phyloP scores from a whole-genome alignment of 2,797 vertebrate genomes.

The Euthynnus affinis region DNA sequence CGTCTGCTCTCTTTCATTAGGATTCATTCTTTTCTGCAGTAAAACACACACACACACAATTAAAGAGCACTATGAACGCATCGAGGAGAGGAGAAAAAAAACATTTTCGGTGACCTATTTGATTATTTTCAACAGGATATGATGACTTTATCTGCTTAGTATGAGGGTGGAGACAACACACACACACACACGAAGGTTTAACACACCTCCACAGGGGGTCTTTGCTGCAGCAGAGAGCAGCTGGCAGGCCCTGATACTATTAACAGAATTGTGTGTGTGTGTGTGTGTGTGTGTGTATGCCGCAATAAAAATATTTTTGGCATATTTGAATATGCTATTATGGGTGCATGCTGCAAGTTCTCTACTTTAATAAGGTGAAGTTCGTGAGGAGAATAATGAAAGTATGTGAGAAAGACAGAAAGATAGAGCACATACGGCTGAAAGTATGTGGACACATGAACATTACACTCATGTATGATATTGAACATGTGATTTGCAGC shows the following conservation, averaged over 20 bases:
- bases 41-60: background rate
- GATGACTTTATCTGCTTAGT: constrained; percentile 46
- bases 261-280: constrained; percentile 27
- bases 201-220: constrained; percentile 47
- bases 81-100: background rate
- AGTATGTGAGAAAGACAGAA: background rate
- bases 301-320: constrained; percentile 30
- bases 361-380: background rate
- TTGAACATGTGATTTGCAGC: too few relatives aligned
- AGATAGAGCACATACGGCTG: background rate
- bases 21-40: background rate
- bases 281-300: constrained; percentile 8
- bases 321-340: background rate
- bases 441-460: background rate
- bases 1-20: background rate
- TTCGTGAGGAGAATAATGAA: background rate
- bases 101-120: constrained; percentile 26
- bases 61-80: background rate
- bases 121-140: constrained; percentile 43
- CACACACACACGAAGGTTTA: constrained; percentile 27
- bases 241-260: constrained; percentile 40
- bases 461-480: background rate
- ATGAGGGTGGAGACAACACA: constrained; percentile 24
- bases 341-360: constrained; percentile 2
- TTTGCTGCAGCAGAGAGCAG: constrained; percentile 50